These are phyloP conservation scores for Atherinomorus stipes DNA, from an alignment of 2,113 vertebrate species.

Conservation along the genomic window DNA sequence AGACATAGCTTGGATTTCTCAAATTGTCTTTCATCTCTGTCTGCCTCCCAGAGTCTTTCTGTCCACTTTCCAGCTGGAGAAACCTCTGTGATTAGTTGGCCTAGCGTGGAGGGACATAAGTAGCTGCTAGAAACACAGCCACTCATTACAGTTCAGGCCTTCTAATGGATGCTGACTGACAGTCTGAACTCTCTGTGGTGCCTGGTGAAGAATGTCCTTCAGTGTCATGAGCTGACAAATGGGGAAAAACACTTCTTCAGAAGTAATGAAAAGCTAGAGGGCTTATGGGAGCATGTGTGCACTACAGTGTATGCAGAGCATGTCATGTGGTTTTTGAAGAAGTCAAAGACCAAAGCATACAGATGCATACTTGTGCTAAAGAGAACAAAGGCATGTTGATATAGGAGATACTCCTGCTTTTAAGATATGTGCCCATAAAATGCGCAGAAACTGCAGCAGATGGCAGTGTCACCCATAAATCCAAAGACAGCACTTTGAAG, in stretches of 20 bases:
- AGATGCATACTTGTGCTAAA: not conserved
- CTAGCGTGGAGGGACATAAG: constrained; percentile 49
- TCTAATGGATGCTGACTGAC: constrained; percentile 67
- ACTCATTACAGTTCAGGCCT: constrained; percentile 66
- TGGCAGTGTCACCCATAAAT: constrained; percentile 70
- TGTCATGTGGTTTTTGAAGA: constrained; percentile 11
- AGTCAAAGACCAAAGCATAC: constrained; percentile 14
- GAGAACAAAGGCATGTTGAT: constrained; percentile 15
- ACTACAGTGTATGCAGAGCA: not conserved
- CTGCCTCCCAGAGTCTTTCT: constrained; percentile 56
- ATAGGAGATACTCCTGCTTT: not conserved
- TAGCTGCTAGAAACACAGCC: constrained; percentile 47
- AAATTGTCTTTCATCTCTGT: constrained; percentile 67
- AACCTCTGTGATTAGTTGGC: constrained; percentile 72
- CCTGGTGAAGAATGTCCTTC: constrained; percentile 73
- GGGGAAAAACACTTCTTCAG: constrained; percentile 46
- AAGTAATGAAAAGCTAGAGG: constrained; percentile 46
- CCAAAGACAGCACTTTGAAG: constrained; percentile 4
- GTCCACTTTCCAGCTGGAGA: constrained; percentile 75
- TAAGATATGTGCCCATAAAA: constrained; percentile 44
- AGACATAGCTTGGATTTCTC: constrained; percentile 75
- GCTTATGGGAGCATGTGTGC: constrained; percentile 43
- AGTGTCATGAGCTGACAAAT: constrained; percentile 75
- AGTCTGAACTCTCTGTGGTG: constrained; percentile 67
- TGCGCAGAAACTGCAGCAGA: constrained; percentile 54